A percentile compares a stretch with the other conserved stretches of the same genome.
Conservation (phyloP, 2,888 invertebrate genomes). For the Diploptera punctata region DNA sequence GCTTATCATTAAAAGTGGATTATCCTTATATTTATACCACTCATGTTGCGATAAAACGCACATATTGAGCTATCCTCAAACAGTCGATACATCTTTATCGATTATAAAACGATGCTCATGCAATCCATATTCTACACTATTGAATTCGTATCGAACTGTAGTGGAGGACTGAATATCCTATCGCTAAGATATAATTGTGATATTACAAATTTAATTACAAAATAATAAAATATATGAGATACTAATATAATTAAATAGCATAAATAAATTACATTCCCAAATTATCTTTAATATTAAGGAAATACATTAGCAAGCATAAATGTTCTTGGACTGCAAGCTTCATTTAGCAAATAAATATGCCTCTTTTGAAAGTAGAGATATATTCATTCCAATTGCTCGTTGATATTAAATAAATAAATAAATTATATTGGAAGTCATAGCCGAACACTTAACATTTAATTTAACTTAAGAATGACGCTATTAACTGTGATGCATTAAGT, state of each 20-base stretch:
- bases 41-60: background rate
- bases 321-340: too few species aligned
- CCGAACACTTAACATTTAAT: background rate
- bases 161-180: background rate
- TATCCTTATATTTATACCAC: too few species aligned
- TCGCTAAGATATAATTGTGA: background rate
- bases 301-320: too few species aligned
- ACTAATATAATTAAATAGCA: too few species aligned
- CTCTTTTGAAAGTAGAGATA: too few species aligned
- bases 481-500: too few species aligned
- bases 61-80: background rate
- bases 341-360: too few species aligned
- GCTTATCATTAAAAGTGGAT: too few species aligned
- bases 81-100: background rate
- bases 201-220: background rate
- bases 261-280: too few species aligned
- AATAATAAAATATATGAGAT: background rate
- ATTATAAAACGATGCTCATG: background rate
- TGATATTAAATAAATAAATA: too few species aligned
- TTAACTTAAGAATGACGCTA: constrained; percentile 6
- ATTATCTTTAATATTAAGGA: too few species aligned
- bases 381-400: too few species aligned
- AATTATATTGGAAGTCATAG: background rate
- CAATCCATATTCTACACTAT: background rate
- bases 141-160: background rate